These are phyloP conservation scores for Coelinius sp. DNA, from an alignment of 2,888 invertebrate genomes.

Conservation along the genomic window DNA sequence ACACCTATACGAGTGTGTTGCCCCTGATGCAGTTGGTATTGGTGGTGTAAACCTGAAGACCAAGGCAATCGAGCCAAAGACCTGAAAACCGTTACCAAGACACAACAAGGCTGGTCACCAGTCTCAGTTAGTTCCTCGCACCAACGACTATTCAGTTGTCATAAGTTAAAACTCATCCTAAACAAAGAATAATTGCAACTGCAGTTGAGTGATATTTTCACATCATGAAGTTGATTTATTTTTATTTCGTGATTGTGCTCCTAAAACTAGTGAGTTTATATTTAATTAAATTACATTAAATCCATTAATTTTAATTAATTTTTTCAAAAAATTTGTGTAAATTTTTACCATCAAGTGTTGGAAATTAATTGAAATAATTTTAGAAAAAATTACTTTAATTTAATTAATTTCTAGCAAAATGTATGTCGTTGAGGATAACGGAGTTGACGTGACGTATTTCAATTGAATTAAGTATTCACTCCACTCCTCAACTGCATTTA, in stretches of 20 bases:
- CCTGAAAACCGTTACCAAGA: constrained; percentile 62
- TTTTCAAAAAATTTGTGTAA: no score
- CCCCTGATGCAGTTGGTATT: background rate
- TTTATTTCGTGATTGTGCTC: constrained; percentile 46
- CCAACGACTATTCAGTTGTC: constrained; percentile 47
- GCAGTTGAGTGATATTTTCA: background rate
- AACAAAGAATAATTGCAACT: background rate
- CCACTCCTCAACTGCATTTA: background rate
- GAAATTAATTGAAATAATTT: no score
- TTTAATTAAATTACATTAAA: constrained; percentile 3
- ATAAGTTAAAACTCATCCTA: background rate
- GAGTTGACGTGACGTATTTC: background rate
- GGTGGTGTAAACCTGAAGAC: constrained; percentile 28
- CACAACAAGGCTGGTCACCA: constrained; percentile 57
- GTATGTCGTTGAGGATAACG: background rate
- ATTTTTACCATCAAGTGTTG: no score
- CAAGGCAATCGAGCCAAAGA: constrained; percentile 55
- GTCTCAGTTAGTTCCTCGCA: constrained; percentile 60
- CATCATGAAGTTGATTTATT: constrained; percentile 48
- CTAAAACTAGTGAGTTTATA: constrained; percentile 49
- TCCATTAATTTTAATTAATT: no score
- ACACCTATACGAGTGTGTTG: constrained; percentile 9
- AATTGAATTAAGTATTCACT: background rate
- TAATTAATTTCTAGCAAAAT: background rate
- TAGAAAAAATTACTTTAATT: background rate